A percentile compares a stretch with the other conserved stretches of the same genome.
Conservation (phyloP, 1,140 invertebrate species). For the Chironomus striatipennis region DNA sequence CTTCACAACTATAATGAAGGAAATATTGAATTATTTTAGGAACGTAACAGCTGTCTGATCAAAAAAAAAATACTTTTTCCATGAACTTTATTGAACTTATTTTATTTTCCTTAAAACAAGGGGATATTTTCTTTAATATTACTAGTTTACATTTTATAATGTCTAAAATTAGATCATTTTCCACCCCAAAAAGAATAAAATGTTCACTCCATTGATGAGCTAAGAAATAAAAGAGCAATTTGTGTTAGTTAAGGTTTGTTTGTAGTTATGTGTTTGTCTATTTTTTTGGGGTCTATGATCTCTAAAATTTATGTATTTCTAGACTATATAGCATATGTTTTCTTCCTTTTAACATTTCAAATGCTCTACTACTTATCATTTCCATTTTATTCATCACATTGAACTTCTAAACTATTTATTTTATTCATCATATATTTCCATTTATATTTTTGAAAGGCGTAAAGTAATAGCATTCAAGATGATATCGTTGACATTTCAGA, state of each 20-base stretch:
- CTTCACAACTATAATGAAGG: background rate
- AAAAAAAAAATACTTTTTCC: background rate
- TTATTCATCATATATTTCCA: background rate
- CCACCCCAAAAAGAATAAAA: background rate
- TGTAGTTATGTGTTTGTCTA: background rate
- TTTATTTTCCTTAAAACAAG: background rate
- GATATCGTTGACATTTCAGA: background rate
- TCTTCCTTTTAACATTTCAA: too few relatives aligned
- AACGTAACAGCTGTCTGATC: background rate
- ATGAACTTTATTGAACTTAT: background rate
- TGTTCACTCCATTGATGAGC: too few relatives aligned
- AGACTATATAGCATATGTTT: background rate
- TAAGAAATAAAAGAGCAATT: too few relatives aligned
- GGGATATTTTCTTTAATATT: background rate
- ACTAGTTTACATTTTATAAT: too few relatives aligned
- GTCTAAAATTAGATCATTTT: background rate
- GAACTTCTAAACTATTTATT: background rate
- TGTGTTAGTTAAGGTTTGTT: too few relatives aligned
- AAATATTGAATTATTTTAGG: background rate
- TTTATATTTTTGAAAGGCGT: background rate
- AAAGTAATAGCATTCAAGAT: background rate
- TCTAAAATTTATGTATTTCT: constrained; percentile 3
- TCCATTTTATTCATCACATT: too few relatives aligned
- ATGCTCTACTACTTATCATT: too few relatives aligned
- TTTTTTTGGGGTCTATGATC: background rate